A percentile compares a stretch with the other conserved stretches of the same genome.
phyloP scores from a whole-genome alignment of 2,113 vertebrate species.

The Labeo rohita region DNA sequence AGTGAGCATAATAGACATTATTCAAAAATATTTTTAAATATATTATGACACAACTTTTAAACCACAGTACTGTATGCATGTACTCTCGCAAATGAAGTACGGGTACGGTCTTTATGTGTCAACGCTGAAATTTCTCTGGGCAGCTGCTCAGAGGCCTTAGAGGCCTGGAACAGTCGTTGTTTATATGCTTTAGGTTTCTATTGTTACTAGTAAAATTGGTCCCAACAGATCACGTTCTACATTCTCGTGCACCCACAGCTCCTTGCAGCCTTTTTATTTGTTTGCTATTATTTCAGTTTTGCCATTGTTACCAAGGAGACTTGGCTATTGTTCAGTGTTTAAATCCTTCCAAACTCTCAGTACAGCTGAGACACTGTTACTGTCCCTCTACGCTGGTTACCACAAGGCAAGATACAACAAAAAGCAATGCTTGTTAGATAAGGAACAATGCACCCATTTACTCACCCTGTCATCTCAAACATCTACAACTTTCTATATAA shows the following conservation, averaged over 20 bases:
- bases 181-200: conserved; percentile 18
- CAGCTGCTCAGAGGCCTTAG: conserved; percentile 19
- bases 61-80: no score
- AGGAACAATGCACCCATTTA: background rate
- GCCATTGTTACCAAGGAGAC: conserved; percentile 41
- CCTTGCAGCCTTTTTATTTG: conserved; percentile 16
- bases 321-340: conserved; percentile 25
- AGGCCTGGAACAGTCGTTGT: background rate
- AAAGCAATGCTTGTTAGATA: background rate
- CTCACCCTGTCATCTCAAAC: background rate
- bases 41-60: background rate
- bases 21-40: background rate
- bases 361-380: conserved; percentile 2
- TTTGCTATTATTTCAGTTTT: conserved; percentile 22
- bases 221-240: conserved; percentile 13
- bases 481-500: background rate
- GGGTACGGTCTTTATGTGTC: background rate
- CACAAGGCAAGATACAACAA: background rate
- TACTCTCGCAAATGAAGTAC: background rate
- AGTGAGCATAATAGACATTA: background rate
- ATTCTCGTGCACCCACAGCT: background rate
- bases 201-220: conserved; percentile 35
- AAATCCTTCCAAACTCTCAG: conserved; percentile 20
- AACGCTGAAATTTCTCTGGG: background rate
- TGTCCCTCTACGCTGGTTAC: background rate